Percentiles rank a stretch among this genome's conserved stretches.
Evolutionary conservation across 2,888 invertebrate species (phyloP).

Genomic region (Nezara viridula): DNA sequence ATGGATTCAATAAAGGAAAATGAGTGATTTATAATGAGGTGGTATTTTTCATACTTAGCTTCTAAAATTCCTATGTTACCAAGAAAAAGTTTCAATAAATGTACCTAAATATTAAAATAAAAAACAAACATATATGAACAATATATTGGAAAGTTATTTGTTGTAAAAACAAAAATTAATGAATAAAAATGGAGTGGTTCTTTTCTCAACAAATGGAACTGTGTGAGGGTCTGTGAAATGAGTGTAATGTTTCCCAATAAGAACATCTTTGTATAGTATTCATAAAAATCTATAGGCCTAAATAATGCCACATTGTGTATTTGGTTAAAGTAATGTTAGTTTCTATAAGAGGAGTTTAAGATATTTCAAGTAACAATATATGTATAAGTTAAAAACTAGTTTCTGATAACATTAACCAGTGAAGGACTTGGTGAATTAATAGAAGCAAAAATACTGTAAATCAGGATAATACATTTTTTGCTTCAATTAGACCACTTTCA

Average conservation of each 20-base stretch:
- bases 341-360: not conserved
- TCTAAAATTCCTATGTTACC: conserved; percentile 4
- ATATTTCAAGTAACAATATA: conserved; percentile 25
- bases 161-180: not conserved
- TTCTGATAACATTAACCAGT: not conserved
- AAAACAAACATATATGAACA: not conserved
- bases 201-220: conserved; percentile 39
- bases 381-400: not conserved
- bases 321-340: conserved; percentile 28
- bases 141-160: not conserved
- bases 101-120: not conserved
- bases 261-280: conserved; percentile 45
- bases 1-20: conserved; percentile 14
- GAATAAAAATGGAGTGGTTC: not conserved
- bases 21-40: conserved; percentile 16
- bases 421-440: conserved; percentile 9
- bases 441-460: conserved; percentile 4
- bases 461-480: not conserved
- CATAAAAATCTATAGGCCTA: conserved; percentile 49
- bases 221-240: conserved; percentile 15
- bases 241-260: conserved; percentile 41
- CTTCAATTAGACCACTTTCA: conserved; percentile 31
- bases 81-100: not conserved
- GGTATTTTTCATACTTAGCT: conserved; percentile 31
- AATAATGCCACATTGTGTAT: conserved; percentile 4